Base-by-base conservation (phyloP, 2,888 invertebrate genomes). In the Acleris holmiana region DNA sequence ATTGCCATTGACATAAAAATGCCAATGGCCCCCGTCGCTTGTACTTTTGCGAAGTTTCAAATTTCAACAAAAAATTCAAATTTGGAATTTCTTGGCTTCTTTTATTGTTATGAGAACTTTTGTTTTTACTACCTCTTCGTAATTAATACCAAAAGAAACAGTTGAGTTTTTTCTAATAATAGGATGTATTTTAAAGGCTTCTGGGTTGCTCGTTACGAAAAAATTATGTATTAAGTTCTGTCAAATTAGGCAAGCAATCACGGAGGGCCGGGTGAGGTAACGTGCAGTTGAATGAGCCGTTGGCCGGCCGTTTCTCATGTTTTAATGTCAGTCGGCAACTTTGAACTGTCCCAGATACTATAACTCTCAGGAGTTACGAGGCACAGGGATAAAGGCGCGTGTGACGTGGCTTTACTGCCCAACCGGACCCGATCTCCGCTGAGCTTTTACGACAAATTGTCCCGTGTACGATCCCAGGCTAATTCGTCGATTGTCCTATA, bases 321-420 rank as follows among this genome's bases (percentile, higher is more conserved):
- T 87, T 89, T 91, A 88, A 89, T 87, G 82, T 77, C 76, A 78
- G 85, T 81, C 91, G 91, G 90, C 82, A 71, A 85, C 90, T 91
- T 91, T 91, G 91, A 89, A 82, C 85, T 84, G 85, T 73, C 85
- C 88, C 83, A 84, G 89, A 90, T 86, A 89, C 91, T 88, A 91
- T 91, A 91, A 90, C 88, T 85, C 88, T 81, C 76, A 76, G 82
- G 80, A 89, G 84, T 91, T 91, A 91, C 81, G 91, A 85, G 82
- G 77, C 79, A 79, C 80, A 78, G 78, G 78, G 78, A 80, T 80
- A 76, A 79, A 77, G 75, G 76, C 77, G 66, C 79, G 71, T 75
- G 82, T 82, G 84, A 82, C 84, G 79, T 79, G 76, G 76, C 79
- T 82, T 83, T 84, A 85, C 76, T 71, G 73, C 71, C 75, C 48